Evolutionary conservation across 2,888 invertebrate species (phyloP).

Genomic region (Tipula vernalis): DNA sequence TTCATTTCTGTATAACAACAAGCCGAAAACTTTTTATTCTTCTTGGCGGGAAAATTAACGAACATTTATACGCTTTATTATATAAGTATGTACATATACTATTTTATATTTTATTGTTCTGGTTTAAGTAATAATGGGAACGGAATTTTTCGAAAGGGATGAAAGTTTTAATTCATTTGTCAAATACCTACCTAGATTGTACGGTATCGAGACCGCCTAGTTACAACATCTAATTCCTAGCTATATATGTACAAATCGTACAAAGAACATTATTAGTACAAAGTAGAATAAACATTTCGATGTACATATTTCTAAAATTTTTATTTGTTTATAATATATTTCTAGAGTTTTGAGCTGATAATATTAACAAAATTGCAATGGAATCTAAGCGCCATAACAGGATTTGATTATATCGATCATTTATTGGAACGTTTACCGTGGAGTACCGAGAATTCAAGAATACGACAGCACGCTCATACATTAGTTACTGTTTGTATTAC

Average conservation of each 20-base stretch:
- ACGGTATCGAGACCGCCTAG: too few relatives aligned
- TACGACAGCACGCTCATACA: constrained; percentile 62
- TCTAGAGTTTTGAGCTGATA: constrained; percentile 68
- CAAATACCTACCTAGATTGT: too few relatives aligned
- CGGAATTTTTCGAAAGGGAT: not conserved
- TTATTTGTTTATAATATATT: not conserved
- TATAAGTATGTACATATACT: not conserved
- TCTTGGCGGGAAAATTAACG: not conserved
- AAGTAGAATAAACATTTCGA: too few relatives aligned
- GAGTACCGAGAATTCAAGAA: constrained; percentile 44
- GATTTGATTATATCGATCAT: constrained; percentile 73
- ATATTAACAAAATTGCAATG: constrained; percentile 63
- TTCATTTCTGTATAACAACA: not conserved
- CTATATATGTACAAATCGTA: too few relatives aligned
- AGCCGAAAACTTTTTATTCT: not conserved
- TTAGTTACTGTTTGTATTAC: constrained; percentile 67
- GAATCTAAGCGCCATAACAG: constrained; percentile 67
- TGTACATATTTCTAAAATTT: not conserved
- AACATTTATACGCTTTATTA: not conserved
- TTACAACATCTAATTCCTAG: too few relatives aligned
- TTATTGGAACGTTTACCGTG: constrained; percentile 53
- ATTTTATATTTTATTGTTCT: not conserved
- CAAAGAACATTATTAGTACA: too few relatives aligned
- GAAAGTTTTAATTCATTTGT: not conserved
- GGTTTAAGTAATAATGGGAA: not conserved